Base-by-base conservation (phyloP, 2,113 vertebrate species). In the Lagopus muta region DNA sequence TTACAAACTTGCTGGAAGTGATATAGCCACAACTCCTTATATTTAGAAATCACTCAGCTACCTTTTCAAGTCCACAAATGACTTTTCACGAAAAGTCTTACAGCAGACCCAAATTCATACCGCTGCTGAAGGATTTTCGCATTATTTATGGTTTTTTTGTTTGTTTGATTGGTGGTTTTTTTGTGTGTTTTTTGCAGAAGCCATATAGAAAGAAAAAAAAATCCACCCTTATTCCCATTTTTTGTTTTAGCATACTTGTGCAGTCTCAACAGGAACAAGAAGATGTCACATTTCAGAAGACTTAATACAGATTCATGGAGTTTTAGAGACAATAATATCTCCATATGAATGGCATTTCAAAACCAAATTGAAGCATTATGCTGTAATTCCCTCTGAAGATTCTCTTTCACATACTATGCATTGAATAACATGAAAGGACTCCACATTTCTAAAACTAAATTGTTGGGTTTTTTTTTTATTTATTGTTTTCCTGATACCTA, bases 291-390 rank as follows among this genome's bases (percentile, higher is more conserved):
- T 92, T 96, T 86, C 61, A 83, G 76, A 65, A 57, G 52, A 82
- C n/a, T 92, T 92, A 91, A 88, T 82, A 92, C n/a, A 89, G 54
- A 80, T 91, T 88, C 50, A 64, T 15, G 28, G 48, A 20, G 22
- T 80, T 86, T 77, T 40, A 47, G 40, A 91, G 65, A 83, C 61
- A 91, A 83, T 34, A 73, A 80, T 82, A 91, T 92, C 91, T 92
- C 82, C 87, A 81, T 89, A 87, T 86, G 78, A 95, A 86, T 80
- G 43, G 34, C 42, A 82, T 89, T 95, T 91, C 75, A 92, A 93
- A 88, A 43, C 38, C 2, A 6, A 88, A 89, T 78, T 83, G 50
- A 93, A 88, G 40, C 69, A 78, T 64, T 91, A 50, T 69, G 42
- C 87, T 83, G 79, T 60, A 88, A 93, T 88, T 93, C 57, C 47